Conservation (phyloP, 2,888 invertebrate genomes). For the Pinctada fucata region DNA sequence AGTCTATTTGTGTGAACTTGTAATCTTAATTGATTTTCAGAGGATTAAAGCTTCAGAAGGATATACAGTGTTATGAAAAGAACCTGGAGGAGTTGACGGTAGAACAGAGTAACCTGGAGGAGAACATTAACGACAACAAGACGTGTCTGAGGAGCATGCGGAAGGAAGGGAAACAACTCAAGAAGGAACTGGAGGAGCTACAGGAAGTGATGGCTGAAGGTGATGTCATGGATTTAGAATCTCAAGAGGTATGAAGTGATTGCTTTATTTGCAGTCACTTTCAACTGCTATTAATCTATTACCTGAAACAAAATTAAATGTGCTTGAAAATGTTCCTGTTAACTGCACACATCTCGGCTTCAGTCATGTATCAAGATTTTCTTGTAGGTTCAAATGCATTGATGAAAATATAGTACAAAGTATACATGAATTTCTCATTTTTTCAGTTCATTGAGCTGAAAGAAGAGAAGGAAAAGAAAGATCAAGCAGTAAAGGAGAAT, state of each 20-base stretch:
- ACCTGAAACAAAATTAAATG: no score
- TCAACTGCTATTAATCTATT: neutral
- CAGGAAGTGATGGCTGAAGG: slow-evolving; percentile 41
- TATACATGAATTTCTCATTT: no score
- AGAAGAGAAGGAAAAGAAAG: slow-evolving; percentile 31
- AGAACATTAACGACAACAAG: slow-evolving; percentile 41
- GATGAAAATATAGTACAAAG: no score
- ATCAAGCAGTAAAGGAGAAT: slow-evolving; percentile 6
- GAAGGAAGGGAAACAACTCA: slow-evolving; percentile 31
- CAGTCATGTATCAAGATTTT: no score
- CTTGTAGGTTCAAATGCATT: no score
- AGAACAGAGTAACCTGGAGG: slow-evolving; percentile 42
- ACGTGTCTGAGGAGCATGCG: slow-evolving; percentile 20
- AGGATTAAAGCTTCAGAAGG: slow-evolving; percentile 43
- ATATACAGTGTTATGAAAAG: slow-evolving; percentile 28
- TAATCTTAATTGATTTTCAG: slow-evolving; percentile 7
- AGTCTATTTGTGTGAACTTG: no score
- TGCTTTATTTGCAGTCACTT: neutral
- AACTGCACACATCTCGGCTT: no score
- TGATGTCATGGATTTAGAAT: neutral
- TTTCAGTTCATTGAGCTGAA: slow-evolving; percentile 40
- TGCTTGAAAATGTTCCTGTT: no score
- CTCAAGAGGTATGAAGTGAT: neutral
- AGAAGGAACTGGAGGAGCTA: slow-evolving; percentile 41
- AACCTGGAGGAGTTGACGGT: slow-evolving; percentile 20